phyloP scores from a whole-genome alignment of 2,113 vertebrate genomes.

The Beaufortia kweichowensis region DNA sequence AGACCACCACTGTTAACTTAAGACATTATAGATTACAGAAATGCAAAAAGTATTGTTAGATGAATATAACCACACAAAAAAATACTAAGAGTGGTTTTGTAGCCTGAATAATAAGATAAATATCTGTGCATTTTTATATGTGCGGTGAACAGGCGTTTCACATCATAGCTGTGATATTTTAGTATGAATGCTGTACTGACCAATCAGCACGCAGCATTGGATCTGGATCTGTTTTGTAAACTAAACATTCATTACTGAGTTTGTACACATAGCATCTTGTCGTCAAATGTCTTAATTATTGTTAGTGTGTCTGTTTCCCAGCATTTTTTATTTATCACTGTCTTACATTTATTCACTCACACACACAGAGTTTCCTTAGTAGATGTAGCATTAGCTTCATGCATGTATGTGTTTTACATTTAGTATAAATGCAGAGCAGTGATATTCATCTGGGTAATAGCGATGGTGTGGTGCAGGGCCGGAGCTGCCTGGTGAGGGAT shows the following conservation, averaged over 20 bases:
- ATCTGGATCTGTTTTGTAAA: not conserved
- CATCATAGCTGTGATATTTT: not conserved
- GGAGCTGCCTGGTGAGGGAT: constrained; percentile 97
- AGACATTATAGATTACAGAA: not conserved
- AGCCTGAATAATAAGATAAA: no score
- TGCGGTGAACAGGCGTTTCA: not conserved
- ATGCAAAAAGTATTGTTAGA: not conserved
- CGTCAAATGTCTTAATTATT: constrained; percentile 55
- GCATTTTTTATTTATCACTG: constrained; percentile 52
- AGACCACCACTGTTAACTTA: not conserved
- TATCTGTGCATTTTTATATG: no score
- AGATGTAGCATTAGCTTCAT: constrained; percentile 41
- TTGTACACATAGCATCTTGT: not conserved
- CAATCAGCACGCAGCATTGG: not conserved
- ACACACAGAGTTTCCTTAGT: constrained; percentile 11
- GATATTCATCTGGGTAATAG: constrained; percentile 99
- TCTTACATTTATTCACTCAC: not conserved
- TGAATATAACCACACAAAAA: not conserved
- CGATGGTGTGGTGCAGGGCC: constrained; percentile 93
- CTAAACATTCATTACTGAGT: not conserved
- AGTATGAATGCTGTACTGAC: not conserved
- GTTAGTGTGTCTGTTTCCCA: constrained; percentile 59
- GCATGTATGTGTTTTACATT: constrained; percentile 47
- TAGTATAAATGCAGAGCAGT: constrained; percentile 86
- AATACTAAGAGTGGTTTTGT: no score